These are phyloP conservation scores for Semibalanus balanoides DNA, from an alignment of 1,140 invertebrate genomes.

Conservation along the genomic window DNA sequence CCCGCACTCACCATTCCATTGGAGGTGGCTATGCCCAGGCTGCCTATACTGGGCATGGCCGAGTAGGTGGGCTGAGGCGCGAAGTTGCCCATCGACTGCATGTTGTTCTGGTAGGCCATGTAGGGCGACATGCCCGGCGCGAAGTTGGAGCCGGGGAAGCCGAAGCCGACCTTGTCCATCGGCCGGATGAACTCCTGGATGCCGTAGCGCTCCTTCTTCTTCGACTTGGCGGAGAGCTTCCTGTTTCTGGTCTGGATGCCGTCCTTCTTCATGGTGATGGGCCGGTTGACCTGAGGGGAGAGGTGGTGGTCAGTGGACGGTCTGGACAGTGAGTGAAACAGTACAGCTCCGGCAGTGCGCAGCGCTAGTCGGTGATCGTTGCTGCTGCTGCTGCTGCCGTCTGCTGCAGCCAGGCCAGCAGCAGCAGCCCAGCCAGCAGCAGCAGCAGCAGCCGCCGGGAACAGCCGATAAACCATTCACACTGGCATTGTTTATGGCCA, in stretches of 20 bases:
- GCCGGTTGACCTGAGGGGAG: slow-evolving; percentile 77
- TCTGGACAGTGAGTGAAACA: background rate
- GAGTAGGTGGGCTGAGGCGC: background rate
- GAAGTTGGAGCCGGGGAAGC: slow-evolving; percentile 3
- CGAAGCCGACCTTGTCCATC: slow-evolving; percentile 3
- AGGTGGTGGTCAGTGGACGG: background rate
- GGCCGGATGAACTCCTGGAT: slow-evolving; percentile 2
- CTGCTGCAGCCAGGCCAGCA: background rate
- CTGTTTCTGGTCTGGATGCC: slow-evolving; percentile 94
- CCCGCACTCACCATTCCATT: background rate
- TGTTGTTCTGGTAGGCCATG: slow-evolving; percentile 5
- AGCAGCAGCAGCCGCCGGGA: background rate
- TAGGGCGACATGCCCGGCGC: background rate
- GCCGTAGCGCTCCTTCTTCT: slow-evolving; percentile 55
- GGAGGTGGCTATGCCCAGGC: background rate
- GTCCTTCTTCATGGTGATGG: slow-evolving; percentile 97
- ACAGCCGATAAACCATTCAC: background rate
- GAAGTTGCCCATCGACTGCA: slow-evolving; percentile 1
- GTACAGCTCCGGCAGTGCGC: too few species aligned
- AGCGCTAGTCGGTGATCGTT: too few species aligned
- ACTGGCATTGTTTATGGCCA: background rate
- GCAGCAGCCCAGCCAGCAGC: background rate
- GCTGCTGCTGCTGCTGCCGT: too few species aligned
- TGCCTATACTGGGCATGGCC: background rate
- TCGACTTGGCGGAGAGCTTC: slow-evolving; percentile 85